Conservation (phyloP, 2,113 vertebrate species). For the Nothobranchius kuhntae region DNA sequence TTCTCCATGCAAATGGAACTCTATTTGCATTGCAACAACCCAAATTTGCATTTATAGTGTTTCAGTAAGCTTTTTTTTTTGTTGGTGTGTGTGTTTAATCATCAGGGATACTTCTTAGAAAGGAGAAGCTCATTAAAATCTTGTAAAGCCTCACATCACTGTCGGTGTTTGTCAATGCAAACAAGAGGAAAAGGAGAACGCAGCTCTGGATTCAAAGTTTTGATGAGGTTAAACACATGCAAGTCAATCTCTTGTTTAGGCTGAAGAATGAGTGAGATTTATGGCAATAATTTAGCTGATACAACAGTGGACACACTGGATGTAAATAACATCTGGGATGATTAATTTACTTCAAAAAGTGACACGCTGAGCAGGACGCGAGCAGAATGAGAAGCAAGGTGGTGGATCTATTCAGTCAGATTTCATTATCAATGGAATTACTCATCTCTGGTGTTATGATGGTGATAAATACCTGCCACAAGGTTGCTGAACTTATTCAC, state of each 20-base stretch:
- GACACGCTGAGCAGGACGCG: constrained; percentile 39
- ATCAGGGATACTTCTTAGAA: constrained; percentile 53
- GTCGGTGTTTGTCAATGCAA: constrained; percentile 31
- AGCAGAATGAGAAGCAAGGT: constrained; percentile 53
- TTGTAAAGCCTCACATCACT: constrained; percentile 32
- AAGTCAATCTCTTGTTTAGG: constrained; percentile 23
- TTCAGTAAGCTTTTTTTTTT: constrained; percentile 64
- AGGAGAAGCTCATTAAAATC: constrained; percentile 50
- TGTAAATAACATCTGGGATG: constrained; percentile 72
- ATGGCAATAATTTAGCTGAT: constrained; percentile 57
- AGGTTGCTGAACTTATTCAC: constrained; percentile 56
- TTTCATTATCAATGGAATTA: constrained; percentile 73
- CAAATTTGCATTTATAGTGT: constrained; percentile 79
- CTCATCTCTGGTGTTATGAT: constrained; percentile 61
- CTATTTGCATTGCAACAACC: constrained; percentile 59
- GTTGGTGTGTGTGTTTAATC: constrained; percentile 57
- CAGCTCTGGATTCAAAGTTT: constrained; percentile 33
- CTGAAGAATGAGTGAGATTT: constrained; percentile 56
- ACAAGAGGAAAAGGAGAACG: constrained; percentile 16
- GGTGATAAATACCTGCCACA: constrained; percentile 53
- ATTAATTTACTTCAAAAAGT: constrained; percentile 69
- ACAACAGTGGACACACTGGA: constrained; percentile 51
- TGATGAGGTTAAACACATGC: constrained; percentile 12
- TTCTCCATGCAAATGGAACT: constrained; percentile 59
- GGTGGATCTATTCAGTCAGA: constrained; percentile 65